These are phyloP conservation scores for Atta colombica DNA, from an alignment of 1,140 invertebrate species.

Conservation along the genomic window DNA sequence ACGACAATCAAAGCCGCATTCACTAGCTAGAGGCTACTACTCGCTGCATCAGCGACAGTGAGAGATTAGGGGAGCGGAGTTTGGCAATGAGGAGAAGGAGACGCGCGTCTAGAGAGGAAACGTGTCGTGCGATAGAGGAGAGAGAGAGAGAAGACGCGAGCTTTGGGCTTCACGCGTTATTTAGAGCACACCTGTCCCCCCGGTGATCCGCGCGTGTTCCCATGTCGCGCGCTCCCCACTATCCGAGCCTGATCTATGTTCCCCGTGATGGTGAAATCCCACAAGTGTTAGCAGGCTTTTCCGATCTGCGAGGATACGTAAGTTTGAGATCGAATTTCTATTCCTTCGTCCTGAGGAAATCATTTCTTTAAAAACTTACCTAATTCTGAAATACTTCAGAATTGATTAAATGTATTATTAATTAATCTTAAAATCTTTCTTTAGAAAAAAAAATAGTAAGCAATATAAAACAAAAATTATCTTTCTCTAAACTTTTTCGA, in stretches of 20 bases:
- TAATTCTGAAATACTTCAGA: background rate
- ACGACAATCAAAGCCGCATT: constrained; percentile 84
- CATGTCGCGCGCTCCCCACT: constrained; percentile 64
- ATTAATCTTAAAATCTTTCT: background rate
- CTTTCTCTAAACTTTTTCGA: background rate
- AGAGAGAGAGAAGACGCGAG: constrained; percentile 72
- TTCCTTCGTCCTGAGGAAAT: background rate
- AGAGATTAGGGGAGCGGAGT: constrained; percentile 64
- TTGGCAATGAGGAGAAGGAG: constrained; percentile 60
- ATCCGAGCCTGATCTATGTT: background rate
- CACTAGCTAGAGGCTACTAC: constrained; percentile 72
- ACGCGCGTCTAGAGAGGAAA: constrained; percentile 69
- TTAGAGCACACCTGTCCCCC: constrained; percentile 82
- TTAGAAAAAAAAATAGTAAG: background rate
- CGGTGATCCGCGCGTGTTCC: constrained; percentile 75
- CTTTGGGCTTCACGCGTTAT: constrained; percentile 74
- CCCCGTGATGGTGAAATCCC: background rate
- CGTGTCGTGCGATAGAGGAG: constrained; percentile 60
- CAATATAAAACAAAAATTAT: background rate
- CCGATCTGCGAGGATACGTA: background rate
- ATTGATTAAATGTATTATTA: background rate
- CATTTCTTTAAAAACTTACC: background rate
- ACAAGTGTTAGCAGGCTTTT: constrained; percentile 11
- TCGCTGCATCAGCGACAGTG: constrained; percentile 77
- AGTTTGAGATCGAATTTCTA: background rate